Conservation (phyloP, 2,888 invertebrate species). For the Eilema griseolum region DNA sequence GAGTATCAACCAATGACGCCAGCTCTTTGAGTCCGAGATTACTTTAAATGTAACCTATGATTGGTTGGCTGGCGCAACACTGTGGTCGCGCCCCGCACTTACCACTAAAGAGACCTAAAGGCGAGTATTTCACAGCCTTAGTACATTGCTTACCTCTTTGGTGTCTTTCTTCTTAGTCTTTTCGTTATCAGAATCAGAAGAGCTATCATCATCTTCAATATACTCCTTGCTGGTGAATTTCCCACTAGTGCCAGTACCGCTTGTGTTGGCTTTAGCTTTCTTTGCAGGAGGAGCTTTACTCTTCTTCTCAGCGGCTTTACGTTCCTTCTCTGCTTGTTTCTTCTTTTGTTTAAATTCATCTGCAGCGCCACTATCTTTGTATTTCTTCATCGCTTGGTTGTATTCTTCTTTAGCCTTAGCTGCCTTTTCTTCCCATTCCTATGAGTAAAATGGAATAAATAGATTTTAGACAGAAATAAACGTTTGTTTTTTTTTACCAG, state of each 20-base stretch:
- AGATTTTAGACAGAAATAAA: neutral
- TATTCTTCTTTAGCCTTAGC: conserved; percentile 95
- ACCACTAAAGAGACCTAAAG: too few species aligned
- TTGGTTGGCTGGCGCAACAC: too few species aligned
- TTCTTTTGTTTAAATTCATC: conserved; percentile 83
- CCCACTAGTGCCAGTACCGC: conserved; percentile 75
- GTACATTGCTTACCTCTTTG: conserved; percentile 71
- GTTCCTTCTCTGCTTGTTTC: conserved; percentile 75
- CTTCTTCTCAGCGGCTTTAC: conserved; percentile 75
- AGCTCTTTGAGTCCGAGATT: too few species aligned
- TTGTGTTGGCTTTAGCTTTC: conserved; percentile 74
- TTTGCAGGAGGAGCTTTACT: conserved; percentile 58
- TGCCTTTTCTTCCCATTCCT: conserved; percentile 97
- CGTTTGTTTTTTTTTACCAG: too few species aligned
- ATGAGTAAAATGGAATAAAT: conserved; percentile 19
- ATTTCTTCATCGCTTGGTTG: conserved; percentile 95
- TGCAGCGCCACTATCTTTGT: conserved; percentile 91
- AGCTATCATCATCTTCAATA: conserved; percentile 92
- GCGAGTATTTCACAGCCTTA: too few species aligned
- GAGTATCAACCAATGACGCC: too few species aligned
- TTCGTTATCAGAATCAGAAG: conserved; percentile 84
- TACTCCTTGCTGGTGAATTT: conserved; percentile 97
- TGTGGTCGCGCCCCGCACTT: too few species aligned
- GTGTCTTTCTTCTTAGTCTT: conserved; percentile 80
- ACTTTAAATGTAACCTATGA: too few species aligned